phyloP scores from a whole-genome alignment of 1,140 invertebrate genomes.

The Aricia agestis region DNA sequence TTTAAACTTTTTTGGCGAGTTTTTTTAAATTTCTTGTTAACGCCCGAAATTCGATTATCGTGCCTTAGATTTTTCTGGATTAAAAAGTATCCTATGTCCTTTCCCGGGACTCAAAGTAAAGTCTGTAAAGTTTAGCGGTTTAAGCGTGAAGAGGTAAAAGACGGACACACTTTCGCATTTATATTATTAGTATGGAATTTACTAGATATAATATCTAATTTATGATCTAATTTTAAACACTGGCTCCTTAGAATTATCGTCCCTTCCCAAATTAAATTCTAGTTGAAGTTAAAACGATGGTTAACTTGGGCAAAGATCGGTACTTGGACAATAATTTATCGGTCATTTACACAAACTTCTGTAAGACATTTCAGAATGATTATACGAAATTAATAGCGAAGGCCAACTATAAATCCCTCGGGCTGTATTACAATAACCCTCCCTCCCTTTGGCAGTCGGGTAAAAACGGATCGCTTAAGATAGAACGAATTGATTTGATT shows the following conservation, averaged over 20 bases:
- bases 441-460: neutral
- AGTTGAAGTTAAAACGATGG: slow-evolving; percentile 10
- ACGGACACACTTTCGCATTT: no score
- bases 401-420: slow-evolving; percentile 54
- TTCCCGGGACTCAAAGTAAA: no score
- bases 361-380: slow-evolving; percentile 20
- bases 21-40: no score
- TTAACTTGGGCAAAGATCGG: slow-evolving; percentile 8
- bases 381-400: slow-evolving; percentile 70
- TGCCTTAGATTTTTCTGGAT: no score
- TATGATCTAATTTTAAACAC: neutral
- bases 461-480: neutral
- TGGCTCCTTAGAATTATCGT: neutral
- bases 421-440: neutral
- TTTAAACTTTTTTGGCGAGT: no score
- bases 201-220: neutral
- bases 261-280: neutral
- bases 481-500: neutral
- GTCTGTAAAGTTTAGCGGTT: no score
- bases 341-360: slow-evolving; percentile 32
- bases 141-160: no score
- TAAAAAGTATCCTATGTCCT: no score
- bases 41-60: no score
- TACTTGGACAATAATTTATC: slow-evolving; percentile 26
- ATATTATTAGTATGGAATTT: neutral